Percentiles rank a stretch among this genome's conserved stretches.
These are phyloP conservation scores for Dryobota labecula DNA, from an alignment of 2,888 invertebrate genomes.

Conservation along the genomic window DNA sequence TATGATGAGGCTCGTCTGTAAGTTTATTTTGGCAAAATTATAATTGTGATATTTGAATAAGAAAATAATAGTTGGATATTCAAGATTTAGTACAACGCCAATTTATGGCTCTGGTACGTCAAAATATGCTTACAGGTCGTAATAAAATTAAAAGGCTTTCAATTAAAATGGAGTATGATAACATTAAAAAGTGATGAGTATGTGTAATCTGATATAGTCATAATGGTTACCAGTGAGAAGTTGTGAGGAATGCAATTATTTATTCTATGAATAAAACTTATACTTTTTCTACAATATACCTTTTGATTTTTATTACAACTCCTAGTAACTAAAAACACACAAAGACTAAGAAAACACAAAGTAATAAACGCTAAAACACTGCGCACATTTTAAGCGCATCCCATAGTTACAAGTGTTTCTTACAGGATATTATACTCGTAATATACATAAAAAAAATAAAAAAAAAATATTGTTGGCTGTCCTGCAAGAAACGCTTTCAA, in stretches of 20 bases:
- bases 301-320: slow-evolving; percentile 36
- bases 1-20: slow-evolving; percentile 52
- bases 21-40: slow-evolving; percentile 52
- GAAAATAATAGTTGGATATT: slow-evolving; percentile 18
- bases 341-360: too few species aligned
- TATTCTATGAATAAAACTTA: slow-evolving; percentile 86
- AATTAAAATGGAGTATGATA: slow-evolving; percentile 48
- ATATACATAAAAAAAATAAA: too few species aligned
- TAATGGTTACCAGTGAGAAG: slow-evolving; percentile 73
- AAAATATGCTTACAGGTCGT: slow-evolving; percentile 47
- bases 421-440: too few species aligned
- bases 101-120: slow-evolving; percentile 27
- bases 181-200: slow-evolving; percentile 42
- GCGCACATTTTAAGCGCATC: background rate
- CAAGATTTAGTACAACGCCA: slow-evolving; percentile 21
- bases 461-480: too few species aligned
- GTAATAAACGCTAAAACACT: too few species aligned
- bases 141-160: slow-evolving; percentile 46
- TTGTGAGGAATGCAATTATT: slow-evolving; percentile 77
- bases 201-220: slow-evolving; percentile 71
- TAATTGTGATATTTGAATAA: slow-evolving; percentile 62
- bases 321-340: background rate
- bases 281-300: slow-evolving; percentile 55
- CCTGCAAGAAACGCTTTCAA: too few species aligned
- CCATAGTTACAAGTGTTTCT: background rate